Conservation (phyloP, 2,888 invertebrate genomes). For the Andricus quercusramuli region DNA sequence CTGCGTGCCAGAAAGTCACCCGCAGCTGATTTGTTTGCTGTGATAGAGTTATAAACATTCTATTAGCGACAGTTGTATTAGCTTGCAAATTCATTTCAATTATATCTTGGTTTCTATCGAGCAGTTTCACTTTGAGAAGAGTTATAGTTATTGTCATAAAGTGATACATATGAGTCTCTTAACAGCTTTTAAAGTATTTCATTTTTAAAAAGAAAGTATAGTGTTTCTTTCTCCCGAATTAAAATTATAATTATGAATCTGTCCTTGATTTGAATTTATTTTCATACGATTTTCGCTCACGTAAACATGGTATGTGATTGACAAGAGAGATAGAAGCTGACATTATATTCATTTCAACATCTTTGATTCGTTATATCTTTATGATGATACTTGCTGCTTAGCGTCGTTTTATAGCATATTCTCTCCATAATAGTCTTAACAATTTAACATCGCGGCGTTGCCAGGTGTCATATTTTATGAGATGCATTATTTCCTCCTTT, state of each 20-base stretch:
- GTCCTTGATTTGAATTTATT: background rate
- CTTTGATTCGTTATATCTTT: background rate
- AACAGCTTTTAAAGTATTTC: background rate
- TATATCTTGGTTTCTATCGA: background rate
- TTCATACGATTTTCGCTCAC: background rate
- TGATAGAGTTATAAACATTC: constrained; percentile 20
- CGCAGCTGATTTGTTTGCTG: constrained; percentile 19
- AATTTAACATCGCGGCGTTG: background rate
- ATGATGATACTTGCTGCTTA: background rate
- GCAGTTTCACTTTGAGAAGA: constrained; percentile 12
- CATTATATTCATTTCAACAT: background rate
- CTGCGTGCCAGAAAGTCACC: constrained; percentile 6
- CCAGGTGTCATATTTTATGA: constrained; percentile 25
- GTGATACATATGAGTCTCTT: background rate
- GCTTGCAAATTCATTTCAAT: constrained; percentile 19
- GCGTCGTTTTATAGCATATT: background rate
- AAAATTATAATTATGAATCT: background rate
- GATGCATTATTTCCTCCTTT: constrained; percentile 9
- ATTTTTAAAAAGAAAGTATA: background rate
- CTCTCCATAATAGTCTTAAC: background rate
- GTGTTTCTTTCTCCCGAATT: too few relatives aligned
- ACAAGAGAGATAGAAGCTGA: background rate
- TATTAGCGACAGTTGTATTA: constrained; percentile 17
- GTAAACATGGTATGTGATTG: background rate
- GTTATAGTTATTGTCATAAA: background rate